Conservation (phyloP, 2,113 vertebrate genomes). For the Osmerus mordax region DNA sequence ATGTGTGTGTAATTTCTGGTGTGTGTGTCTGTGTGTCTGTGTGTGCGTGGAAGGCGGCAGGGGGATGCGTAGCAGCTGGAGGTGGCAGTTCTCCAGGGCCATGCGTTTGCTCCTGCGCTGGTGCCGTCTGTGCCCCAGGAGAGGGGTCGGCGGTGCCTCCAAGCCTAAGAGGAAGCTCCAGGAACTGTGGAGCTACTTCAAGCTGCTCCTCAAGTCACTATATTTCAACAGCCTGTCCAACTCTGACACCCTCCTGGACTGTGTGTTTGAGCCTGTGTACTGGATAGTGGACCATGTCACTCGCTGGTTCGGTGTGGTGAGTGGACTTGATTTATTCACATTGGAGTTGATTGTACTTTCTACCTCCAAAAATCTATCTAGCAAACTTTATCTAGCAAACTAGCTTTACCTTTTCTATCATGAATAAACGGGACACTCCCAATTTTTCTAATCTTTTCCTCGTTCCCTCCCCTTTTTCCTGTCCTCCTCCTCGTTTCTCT, state of each 20-base stretch:
- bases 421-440: too few relatives aligned
- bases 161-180: constrained; percentile 42
- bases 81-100: constrained; percentile 76
- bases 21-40: constrained; percentile 57
- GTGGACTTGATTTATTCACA: constrained; percentile 31
- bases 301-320: constrained; percentile 96
- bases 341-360: background rate
- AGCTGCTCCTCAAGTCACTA: constrained; percentile 82
- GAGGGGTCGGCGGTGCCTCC: constrained; percentile 55
- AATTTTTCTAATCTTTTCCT: background rate
- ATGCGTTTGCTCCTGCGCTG: constrained; percentile 83
- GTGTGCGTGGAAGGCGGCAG: constrained; percentile 53
- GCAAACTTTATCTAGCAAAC: background rate
- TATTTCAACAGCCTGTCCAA: constrained; percentile 87
- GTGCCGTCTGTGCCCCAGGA: constrained; percentile 75
- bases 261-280: constrained; percentile 90
- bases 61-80: constrained; percentile 80
- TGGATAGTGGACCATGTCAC: constrained; percentile 96
- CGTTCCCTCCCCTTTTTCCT: background rate
- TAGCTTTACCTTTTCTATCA: too few relatives aligned
- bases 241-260: constrained; percentile 84
- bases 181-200: constrained; percentile 82
- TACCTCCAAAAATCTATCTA: background rate
- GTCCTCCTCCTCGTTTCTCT: background rate
- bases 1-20: constrained; percentile 58